A percentile compares a stretch with the other conserved stretches of the same genome.
Evolutionary conservation across 64 coral and sea anemone genomes (phyloP).

Genomic region (Montipora capricornis): DNA sequence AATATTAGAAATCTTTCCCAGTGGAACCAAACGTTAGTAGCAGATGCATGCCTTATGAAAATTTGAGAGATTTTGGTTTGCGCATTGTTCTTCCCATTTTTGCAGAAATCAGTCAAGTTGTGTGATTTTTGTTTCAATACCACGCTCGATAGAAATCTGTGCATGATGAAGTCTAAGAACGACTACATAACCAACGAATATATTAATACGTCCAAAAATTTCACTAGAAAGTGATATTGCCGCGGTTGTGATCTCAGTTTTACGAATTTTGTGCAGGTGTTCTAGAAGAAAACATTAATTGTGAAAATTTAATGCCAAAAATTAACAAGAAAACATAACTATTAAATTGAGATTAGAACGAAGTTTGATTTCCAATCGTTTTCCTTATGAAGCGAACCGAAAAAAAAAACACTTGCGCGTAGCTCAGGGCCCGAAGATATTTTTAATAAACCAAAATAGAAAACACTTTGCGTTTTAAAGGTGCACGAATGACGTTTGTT

Average conservation of each 20-base stretch:
- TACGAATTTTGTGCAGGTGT: too few relatives aligned
- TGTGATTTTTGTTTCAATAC: too few relatives aligned
- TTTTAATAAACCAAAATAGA: not conserved
- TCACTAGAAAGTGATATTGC: too few relatives aligned
- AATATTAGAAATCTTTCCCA: not conserved
- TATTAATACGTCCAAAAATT: too few relatives aligned
- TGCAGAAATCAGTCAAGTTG: not conserved
- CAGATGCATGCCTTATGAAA: not conserved
- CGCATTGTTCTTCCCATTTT: not conserved
- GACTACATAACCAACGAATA: too few relatives aligned
- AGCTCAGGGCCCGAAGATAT: not conserved
- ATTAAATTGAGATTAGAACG: not conserved
- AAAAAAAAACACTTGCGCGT: too few relatives aligned
- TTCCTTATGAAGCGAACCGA: too few relatives aligned
- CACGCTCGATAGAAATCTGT: too few relatives aligned
- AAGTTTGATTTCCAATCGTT: not conserved
- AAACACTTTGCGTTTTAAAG: constrained; percentile 1
- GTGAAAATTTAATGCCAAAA: not conserved
- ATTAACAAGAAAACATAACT: not conserved
- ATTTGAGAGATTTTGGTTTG: not conserved
- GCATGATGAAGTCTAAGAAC: too few relatives aligned
- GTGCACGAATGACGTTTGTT: constrained; percentile 10
- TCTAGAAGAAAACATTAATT: not conserved
- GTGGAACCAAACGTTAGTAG: not conserved
- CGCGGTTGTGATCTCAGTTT: too few relatives aligned